phyloP scores from a whole-genome alignment of 2,888 invertebrate species.

The Oxystoma pomonae region DNA sequence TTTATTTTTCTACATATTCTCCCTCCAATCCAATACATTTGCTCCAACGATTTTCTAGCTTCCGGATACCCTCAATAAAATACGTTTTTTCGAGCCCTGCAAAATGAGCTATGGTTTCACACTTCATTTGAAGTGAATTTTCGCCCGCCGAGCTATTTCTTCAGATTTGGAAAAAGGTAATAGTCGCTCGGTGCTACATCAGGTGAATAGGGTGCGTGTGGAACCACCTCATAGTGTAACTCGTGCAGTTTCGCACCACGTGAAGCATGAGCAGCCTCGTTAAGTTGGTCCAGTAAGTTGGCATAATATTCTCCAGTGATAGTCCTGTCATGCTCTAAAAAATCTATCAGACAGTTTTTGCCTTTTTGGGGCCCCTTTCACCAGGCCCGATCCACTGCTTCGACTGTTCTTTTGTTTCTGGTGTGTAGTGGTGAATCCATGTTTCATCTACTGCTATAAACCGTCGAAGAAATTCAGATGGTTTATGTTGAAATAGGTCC shows the following conservation, averaged over 20 bases:
- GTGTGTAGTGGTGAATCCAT: conserved; percentile 16
- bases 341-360: conserved; percentile 13
- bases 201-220: conserved; percentile 15
- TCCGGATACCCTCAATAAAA: conserved; percentile 10
- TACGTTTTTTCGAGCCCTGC: conserved; percentile 8
- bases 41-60: conserved; percentile 11
- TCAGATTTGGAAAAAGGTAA: conserved; percentile 11
- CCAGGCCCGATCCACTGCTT: conserved; percentile 14
- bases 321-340: too few relatives aligned
- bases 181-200: conserved; percentile 15
- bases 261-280: neutral
- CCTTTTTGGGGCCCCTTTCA: conserved; percentile 27
- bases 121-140: conserved; percentile 17
- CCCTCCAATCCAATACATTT: conserved; percentile 9
- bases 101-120: neutral
- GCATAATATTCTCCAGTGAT: too few relatives aligned
- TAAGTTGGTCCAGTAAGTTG: neutral
- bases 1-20: conserved; percentile 10
- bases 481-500: neutral
- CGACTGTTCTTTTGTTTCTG: conserved; percentile 34
- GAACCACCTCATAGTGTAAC: conserved; percentile 14
- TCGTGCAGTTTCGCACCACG: conserved; percentile 13
- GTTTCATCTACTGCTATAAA: conserved; percentile 2
- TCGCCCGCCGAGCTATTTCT: conserved; percentile 20
- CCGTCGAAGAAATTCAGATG: neutral